These are phyloP conservation scores for Acrocyrtus sp. DNA, from an alignment of 2,888 invertebrate genomes.

Conservation along the genomic window DNA sequence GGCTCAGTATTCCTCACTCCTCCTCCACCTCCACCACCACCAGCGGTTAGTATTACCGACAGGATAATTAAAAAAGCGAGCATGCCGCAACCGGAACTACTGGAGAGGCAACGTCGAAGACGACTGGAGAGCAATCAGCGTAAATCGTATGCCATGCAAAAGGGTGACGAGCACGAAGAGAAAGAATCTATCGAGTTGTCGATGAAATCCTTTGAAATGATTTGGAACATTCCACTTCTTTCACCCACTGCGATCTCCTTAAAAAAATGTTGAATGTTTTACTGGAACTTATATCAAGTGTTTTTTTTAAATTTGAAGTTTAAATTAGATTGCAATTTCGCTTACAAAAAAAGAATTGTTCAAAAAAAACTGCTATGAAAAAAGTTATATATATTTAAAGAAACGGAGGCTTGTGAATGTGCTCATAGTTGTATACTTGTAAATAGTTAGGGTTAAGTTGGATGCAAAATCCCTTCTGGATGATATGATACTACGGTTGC, in stretches of 20 bases:
- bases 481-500: constrained; percentile 37
- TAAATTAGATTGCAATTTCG: too few relatives aligned
- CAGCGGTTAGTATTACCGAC: constrained; percentile 55
- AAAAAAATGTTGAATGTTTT: constrained; percentile 2
- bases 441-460: background rate
- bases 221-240: constrained; percentile 47
- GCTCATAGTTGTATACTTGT: too few relatives aligned
- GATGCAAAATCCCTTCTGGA: too few relatives aligned
- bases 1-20: constrained; percentile 38
- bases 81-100: constrained; percentile 43
- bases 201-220: constrained; percentile 57
- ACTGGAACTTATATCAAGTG: too few relatives aligned
- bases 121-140: constrained; percentile 44
- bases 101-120: constrained; percentile 47
- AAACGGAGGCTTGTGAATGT: background rate
- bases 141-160: constrained; percentile 47
- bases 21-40: constrained; percentile 18
- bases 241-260: constrained; percentile 57
- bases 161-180: constrained; percentile 48
- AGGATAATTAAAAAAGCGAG: constrained; percentile 51
- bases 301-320: too few relatives aligned
- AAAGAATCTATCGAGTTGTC: constrained; percentile 53
- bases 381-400: background rate
- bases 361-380: background rate
- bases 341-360: background rate